Conservation (phyloP, 2,797 vertebrate species). For the Esox masquinongy region DNA sequence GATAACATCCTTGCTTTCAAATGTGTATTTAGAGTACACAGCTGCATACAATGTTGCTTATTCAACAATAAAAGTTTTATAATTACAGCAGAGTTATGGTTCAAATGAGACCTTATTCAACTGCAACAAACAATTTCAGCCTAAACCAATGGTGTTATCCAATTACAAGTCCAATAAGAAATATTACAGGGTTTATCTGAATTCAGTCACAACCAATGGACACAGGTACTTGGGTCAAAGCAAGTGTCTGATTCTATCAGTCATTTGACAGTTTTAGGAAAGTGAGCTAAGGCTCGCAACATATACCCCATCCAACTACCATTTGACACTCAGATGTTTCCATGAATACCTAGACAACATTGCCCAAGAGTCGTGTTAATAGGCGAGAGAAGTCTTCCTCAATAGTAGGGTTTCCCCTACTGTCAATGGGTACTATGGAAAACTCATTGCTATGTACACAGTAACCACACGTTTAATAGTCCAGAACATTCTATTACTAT, state of each 20-base stretch:
- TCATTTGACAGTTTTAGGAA: constrained; percentile 29
- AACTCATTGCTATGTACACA: constrained; percentile 47
- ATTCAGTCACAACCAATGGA: not conserved
- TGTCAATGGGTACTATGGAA: constrained; percentile 49
- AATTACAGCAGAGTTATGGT: not conserved
- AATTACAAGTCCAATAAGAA: not conserved
- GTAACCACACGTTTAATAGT: constrained; percentile 43
- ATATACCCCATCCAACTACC: constrained; percentile 34
- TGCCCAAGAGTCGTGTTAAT: constrained; percentile 42
- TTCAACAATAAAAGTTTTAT: not conserved
- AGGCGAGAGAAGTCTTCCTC: constrained; percentile 26
- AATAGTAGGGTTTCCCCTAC: constrained; percentile 42
- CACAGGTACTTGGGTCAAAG: not conserved
- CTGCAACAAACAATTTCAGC: not conserved
- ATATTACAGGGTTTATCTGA: not conserved
- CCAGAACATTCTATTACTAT: constrained; percentile 52
- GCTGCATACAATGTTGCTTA: not conserved
- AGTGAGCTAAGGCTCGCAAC: constrained; percentile 27
- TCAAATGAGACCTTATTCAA: not conserved
- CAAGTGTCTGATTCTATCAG: not conserved
- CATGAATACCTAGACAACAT: constrained; percentile 48
- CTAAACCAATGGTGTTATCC: not conserved
- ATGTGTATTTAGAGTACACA: not conserved
- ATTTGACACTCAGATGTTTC: constrained; percentile 61
- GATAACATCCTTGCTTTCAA: not conserved